Base-by-base conservation (phyloP, 1,140 invertebrate species). In the Bathynomus jamesi region DNA sequence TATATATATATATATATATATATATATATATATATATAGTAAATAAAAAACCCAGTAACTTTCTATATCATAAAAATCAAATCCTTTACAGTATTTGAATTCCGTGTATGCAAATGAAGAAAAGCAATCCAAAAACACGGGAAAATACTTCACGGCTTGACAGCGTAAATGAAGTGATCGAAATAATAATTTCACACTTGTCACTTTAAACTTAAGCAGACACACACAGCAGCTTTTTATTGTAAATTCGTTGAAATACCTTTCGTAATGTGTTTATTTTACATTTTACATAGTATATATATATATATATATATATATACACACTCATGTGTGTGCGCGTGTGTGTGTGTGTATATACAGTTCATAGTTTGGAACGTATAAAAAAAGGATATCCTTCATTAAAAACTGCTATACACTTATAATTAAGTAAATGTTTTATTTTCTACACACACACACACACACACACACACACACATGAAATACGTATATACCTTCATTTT, bases 1-100 rank as follows among this genome's bases (percentile, higher is more conserved):
- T 53, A 53, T 53, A 53, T 53, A 53, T 53, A 53, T 53, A 53
- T 53, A 53, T 53, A 53, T 53, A 53, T 53, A 53, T 53, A 53
- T 53, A 53, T 53, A 53, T 53, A 53, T 53, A 53, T 53, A 53
- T 53, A 53, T 53, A 53, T 53, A 53, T 53, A n/a, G n/a, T n/a
- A n/a, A n/a, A n/a, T n/a, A n/a, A n/a, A n/a, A n/a, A n/a, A n/a
- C n/a, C n/a, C n/a, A n/a, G n/a, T n/a, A n/a, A n/a, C n/a, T n/a
- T n/a, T n/a, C n/a, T n/a, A n/a, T n/a, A n/a, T n/a, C n/a, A 53
- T 53, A 53, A 17, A 53, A 3, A 53, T 53, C 13, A 53, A 53
- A 53, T 53, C 11, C 21, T 53, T 53, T 53, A 53, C 40, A 53
- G 40, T 21, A n/a, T n/a, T 53, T 53, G 40, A 53, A 53, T 53